A percentile compares a stretch with the other conserved stretches of the same genome.
Evolutionary conservation across 1,140 invertebrate species (phyloP).

Genomic region (Saccostrea echinata): DNA sequence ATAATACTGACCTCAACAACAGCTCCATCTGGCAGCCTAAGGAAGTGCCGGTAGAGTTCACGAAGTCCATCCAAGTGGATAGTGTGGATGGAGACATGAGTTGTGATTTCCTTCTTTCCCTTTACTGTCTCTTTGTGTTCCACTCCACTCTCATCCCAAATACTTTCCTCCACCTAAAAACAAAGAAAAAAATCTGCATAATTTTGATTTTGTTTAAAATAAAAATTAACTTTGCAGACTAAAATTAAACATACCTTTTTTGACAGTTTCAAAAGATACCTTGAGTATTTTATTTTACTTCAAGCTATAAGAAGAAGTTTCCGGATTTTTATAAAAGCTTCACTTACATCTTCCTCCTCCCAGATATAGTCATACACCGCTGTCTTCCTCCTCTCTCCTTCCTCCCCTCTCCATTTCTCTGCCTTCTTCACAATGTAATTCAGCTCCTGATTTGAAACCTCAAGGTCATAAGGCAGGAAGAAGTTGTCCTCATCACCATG

Average conservation of each 20-base stretch:
- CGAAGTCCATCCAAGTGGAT: constrained; percentile 76
- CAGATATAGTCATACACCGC: constrained; percentile 78
- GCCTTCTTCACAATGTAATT: constrained; percentile 72
- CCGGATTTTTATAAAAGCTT: background rate
- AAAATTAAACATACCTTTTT: background rate
- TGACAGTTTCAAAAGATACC: too few relatives aligned
- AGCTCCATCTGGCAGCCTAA: constrained; percentile 76
- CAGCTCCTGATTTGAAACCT: constrained; percentile 77
- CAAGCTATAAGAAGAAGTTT: too few relatives aligned
- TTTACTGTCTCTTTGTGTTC: constrained; percentile 59
- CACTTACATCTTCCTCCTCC: constrained; percentile 77
- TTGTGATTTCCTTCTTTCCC: constrained; percentile 73
- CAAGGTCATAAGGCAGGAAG: constrained; percentile 78
- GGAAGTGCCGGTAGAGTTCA: constrained; percentile 77
- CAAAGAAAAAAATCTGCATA: background rate
- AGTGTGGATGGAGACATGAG: constrained; percentile 77
- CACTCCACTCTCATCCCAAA: constrained; percentile 72
- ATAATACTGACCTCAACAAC: constrained; percentile 72
- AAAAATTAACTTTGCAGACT: background rate
- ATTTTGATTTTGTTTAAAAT: background rate
- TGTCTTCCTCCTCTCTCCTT: constrained; percentile 75
- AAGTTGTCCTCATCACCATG: constrained; percentile 75
- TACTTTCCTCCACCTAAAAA: constrained; percentile 70
- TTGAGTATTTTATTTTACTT: too few relatives aligned
- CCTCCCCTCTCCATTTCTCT: constrained; percentile 77